Evolutionary conservation across 2,888 invertebrate genomes (phyloP), one percentile per base, ranked within the genome.

Genomic region (Xylota sylvarum): DNA sequence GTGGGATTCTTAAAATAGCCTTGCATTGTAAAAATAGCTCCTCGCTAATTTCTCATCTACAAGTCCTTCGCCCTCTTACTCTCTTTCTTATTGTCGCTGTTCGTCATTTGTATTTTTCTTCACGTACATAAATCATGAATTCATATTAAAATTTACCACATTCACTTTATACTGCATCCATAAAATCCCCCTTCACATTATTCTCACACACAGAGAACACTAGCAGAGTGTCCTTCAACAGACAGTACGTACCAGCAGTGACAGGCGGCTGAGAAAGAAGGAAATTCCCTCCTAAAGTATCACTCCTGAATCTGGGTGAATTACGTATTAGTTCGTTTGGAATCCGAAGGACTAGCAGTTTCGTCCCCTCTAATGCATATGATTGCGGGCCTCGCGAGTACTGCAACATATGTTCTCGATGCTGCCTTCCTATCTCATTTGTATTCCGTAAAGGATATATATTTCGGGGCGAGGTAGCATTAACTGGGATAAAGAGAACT

Each of bases 311-410:
- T 70, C 55, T 43, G 55, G 55, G 40, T 55, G 55, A 40, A 55
- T 40, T 69, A 52, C 30, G 40, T 56, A 30, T 40, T 52, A 48
- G 46, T 72, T 32, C 56, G 35, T 48, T 58, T 58, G 32, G 10
- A 60, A 72, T 58, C 5, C 35, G 58, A 72, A 72, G 56, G 58
- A 72, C 58, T 43, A 9, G 35, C 14, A 52, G n/a, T n/a, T n/a
- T n/a, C 23, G 12, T 43, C 43, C 19, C 17, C 10, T n/a, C 4
- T 7, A 35, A 10, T 19, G 35, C 30, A 30, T 55, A 4, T 35
- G 56, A 35, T 35, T n/a, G 1, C 17, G 12, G 0, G 32, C 10
- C 19, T 17, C 56, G 35, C 17, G 9, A 17, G 5, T 35, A 14
- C 10, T 37, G 23, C 40, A 40, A 6, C 7, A 40, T 12, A 43